phyloP scores from a whole-genome alignment of 2,113 vertebrate species.

The Ursus arctos region DNA sequence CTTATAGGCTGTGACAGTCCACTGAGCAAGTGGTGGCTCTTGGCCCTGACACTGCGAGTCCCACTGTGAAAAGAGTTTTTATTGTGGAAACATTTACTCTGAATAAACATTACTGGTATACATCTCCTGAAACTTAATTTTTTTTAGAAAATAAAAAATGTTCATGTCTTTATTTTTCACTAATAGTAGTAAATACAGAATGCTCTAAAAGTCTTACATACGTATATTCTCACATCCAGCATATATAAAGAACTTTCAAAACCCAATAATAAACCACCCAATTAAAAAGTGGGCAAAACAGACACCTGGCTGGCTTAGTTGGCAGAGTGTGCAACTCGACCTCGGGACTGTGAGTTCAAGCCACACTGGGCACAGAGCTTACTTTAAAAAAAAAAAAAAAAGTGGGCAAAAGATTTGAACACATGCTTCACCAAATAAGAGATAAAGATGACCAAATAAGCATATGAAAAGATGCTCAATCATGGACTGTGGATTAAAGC shows the following conservation, averaged over 20 bases:
- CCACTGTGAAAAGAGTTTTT: not conserved
- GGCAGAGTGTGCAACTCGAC: not conserved
- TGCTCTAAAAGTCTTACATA: not conserved
- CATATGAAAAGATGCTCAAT: not conserved
- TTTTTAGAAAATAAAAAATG: not conserved
- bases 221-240: not conserved
- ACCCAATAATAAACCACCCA: not conserved
- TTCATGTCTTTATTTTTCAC: not conserved
- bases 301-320: not conserved
- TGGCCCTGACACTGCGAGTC: not conserved
- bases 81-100: not conserved
- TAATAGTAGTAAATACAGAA: not conserved
- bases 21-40: not conserved
- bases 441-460: not conserved
- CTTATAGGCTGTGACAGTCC: not conserved
- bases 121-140: not conserved
- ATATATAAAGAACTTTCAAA: not conserved
- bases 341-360: not conserved
- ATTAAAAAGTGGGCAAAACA: not conserved
- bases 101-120: not conserved
- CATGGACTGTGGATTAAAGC: not conserved
- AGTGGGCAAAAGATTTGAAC: not conserved
- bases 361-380: not conserved
- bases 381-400: not conserved
- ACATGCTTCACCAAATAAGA: constrained; percentile 16